Evolutionary conservation across 2,113 vertebrate genomes (phyloP), one percentile per base, ranked within the genome.

Genomic region (Hippocampus abdominalis): DNA sequence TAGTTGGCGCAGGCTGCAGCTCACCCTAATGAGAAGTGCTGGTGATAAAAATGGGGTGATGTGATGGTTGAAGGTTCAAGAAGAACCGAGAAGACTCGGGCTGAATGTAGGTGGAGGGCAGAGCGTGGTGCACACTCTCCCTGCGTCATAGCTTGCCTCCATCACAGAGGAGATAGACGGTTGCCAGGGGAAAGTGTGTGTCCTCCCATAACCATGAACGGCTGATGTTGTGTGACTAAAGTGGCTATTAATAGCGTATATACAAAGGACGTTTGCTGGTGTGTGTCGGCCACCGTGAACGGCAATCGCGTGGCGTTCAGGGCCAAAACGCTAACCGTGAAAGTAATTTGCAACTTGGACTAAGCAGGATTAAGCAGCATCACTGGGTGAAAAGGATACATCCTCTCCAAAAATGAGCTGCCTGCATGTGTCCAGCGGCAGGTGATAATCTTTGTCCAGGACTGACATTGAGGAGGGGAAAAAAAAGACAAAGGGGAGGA

Each of bases 381-480:
- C 16, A 62, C 21, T 23, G 10, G 61, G 48, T 66, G 20, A 72
- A 82, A 89, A 92, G 89, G 91, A 93, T 94, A 93, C 92, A 53
- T 91, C 82, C 69, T 92, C 87, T 67, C 70, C 84, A 71, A 93
- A 90, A 72, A 93, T 90, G 79, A 93, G 86, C 78, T 93, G 89
- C 81, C 90, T 86, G 86, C 91, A 92, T 0, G 89, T 92, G 64
- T 93, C 92, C 89, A 94, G 76, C 4, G 92, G 89, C 66, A 93
- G 88, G 67, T 90, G 84, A 76, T 90, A 90, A 79, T 87, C 82
- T 81, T 87, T 88, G 51, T 89, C 79, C 23, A 92, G 71, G 69
- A 81, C 93, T 94, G 77, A 64, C 46, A 80, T 77, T 27, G 40
- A 65, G 25, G 2, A 36, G 51, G 46, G 15, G 0, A 13, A 70